Evolutionary conservation across 1,140 invertebrate species (phyloP).

Genomic region (Aphelenchoides besseyi): DNA sequence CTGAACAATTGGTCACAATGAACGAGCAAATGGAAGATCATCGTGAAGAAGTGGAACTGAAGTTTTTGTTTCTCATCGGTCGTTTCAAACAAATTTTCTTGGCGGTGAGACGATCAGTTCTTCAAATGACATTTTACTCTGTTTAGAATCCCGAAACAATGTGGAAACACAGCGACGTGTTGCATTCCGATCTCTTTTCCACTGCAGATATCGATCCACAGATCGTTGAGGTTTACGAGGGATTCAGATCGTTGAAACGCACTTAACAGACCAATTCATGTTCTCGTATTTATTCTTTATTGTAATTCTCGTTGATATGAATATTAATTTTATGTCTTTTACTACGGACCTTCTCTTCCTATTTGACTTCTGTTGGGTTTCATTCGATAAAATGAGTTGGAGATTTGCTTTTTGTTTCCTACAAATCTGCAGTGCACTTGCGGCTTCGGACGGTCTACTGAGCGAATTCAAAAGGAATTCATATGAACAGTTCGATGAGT

Average conservation of each 20-base stretch:
- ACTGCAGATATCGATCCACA: constrained; percentile 91
- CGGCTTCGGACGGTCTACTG: too few relatives aligned
- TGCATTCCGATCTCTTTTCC: constrained; percentile 84
- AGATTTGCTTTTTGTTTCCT: too few relatives aligned
- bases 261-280: too few relatives aligned
- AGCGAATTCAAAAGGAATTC: too few relatives aligned
- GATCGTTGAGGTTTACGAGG: constrained; percentile 92
- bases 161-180: constrained; percentile 88
- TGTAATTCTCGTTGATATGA: not conserved
- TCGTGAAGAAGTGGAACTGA: constrained; percentile 75
- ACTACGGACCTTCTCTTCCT: too few relatives aligned
- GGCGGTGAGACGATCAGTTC: constrained; percentile 70
- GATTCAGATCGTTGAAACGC: constrained; percentile 76
- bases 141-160: constrained; percentile 89
- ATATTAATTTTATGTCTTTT: too few relatives aligned
- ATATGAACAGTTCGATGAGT: too few relatives aligned
- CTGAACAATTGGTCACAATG: constrained; percentile 88
- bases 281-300: not conserved
- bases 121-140: constrained; percentile 7
- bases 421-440: too few relatives aligned
- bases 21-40: constrained; percentile 86
- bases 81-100: constrained; percentile 90
- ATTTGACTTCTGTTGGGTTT: too few relatives aligned
- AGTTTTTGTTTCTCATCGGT: constrained; percentile 84
- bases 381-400: too few relatives aligned